Evolutionary conservation across 2,888 invertebrate species (phyloP).

Genomic region (Eristalis intricaria): DNA sequence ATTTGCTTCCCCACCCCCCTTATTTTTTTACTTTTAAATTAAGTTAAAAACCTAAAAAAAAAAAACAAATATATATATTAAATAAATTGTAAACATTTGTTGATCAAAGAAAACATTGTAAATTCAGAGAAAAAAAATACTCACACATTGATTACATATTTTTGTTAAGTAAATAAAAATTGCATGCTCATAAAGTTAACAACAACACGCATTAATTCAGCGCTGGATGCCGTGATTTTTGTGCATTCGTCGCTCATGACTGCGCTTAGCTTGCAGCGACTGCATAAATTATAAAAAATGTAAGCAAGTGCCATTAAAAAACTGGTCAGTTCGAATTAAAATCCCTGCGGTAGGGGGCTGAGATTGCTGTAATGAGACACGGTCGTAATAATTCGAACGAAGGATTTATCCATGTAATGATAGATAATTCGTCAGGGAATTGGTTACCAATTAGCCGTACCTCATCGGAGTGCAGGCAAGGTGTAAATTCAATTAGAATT

Average conservation of each 20-base stretch:
- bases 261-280: background rate
- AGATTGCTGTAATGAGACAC: background rate
- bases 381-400: background rate
- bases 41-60: conserved; percentile 4
- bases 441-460: conserved; percentile 7
- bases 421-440: conserved; percentile 13
- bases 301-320: background rate
- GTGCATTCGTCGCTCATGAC: background rate
- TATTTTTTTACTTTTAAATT: conserved; percentile 46
- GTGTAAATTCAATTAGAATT: conserved; percentile 25
- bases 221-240: background rate
- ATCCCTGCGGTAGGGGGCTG: background rate
- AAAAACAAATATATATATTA: conserved; percentile 1
- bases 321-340: background rate
- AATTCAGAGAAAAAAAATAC: conserved; percentile 35
- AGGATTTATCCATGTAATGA: conserved; percentile 18
- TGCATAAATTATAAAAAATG: background rate
- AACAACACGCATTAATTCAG: background rate
- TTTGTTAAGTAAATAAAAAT: conserved; percentile 68
- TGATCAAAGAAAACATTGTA: conserved; percentile 61
- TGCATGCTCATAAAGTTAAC: conserved; percentile 47
- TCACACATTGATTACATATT: conserved; percentile 35
- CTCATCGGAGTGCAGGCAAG: background rate
- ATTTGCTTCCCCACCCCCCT: background rate
- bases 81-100: conserved; percentile 64